Evolutionary conservation across 2,888 invertebrate species (phyloP).

Genomic region (Neoitamus cyanurus): DNA sequence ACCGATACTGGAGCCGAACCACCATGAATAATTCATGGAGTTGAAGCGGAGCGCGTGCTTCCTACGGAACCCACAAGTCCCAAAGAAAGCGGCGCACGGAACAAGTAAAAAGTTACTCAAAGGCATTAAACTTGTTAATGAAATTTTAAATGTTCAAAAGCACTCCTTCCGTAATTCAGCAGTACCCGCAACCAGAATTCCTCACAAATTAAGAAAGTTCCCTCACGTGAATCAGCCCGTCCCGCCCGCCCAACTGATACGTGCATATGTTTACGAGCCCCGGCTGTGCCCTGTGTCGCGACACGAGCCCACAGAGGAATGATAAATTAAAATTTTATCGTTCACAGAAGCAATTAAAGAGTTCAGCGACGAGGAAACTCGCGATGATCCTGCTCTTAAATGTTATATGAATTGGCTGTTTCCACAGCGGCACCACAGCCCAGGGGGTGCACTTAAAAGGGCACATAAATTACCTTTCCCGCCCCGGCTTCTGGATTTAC

Average conservation of each 20-base stretch:
- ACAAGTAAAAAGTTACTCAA: conserved; percentile 14
- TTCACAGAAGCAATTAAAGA: conserved; percentile 62
- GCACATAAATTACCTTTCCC: not conserved
- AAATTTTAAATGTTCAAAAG: conserved; percentile 19
- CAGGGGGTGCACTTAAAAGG: conserved; percentile 48
- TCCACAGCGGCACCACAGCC: conserved; percentile 55
- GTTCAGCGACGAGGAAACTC: conserved; percentile 65
- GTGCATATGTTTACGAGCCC: conserved; percentile 9
- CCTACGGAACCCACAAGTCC: not conserved
- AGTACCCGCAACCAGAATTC: not conserved
- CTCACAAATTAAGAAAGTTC: not conserved
- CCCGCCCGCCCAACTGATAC: not conserved
- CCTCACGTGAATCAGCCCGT: not conserved
- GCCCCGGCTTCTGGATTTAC: not conserved
- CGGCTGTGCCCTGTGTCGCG: not conserved
- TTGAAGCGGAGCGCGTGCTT: not conserved
- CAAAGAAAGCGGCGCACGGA: not conserved
- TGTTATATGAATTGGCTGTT: conserved; percentile 66
- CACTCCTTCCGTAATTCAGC: conserved; percentile 1
- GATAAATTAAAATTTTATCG: conserved; percentile 30
- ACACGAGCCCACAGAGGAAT: not conserved
- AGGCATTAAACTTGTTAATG: conserved; percentile 9
- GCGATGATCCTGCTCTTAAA: conserved; percentile 64
- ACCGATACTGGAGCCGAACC: not conserved
- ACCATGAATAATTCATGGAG: not conserved